These are phyloP conservation scores for Sesamia inferens DNA, from an alignment of 2,888 invertebrate genomes.

Conservation along the genomic window DNA sequence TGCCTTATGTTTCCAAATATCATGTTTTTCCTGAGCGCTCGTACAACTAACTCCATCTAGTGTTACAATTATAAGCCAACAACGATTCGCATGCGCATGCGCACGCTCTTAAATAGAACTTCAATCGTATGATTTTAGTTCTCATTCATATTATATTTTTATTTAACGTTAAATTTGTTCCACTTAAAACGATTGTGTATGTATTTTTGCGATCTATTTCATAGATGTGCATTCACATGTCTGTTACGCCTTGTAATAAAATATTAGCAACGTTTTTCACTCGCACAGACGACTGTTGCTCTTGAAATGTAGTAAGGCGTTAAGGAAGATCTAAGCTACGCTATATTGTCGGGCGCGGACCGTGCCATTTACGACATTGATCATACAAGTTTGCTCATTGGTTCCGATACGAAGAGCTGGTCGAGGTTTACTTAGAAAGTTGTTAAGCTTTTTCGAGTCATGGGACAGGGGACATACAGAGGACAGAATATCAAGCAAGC, in stretches of 20 bases:
- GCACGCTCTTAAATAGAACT: background rate
- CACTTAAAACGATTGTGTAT: background rate
- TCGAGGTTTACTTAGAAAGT: background rate
- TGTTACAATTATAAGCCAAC: background rate
- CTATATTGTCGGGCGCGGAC: background rate
- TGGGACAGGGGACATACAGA: too few relatives aligned
- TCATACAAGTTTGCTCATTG: background rate
- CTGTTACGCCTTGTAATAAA: conserved; percentile 27
- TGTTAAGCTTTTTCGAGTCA: background rate
- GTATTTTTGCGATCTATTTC: too few relatives aligned
- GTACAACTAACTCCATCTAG: conserved; percentile 40
- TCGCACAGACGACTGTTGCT: conserved; percentile 25
- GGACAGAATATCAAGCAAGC: background rate
- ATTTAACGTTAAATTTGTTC: background rate
- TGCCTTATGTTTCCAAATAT: background rate
- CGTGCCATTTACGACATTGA: background rate
- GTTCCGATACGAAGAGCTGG: background rate
- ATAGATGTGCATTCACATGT: background rate
- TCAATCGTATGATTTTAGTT: background rate
- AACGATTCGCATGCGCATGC: background rate
- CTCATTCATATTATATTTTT: background rate
- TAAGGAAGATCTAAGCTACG: background rate
- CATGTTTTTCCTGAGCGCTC: background rate
- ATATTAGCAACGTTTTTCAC: conserved; percentile 23
- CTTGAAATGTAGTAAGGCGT: conserved; percentile 29